These are phyloP conservation scores for Microtus richardsoni DNA, from an alignment of 2,113 vertebrate genomes.

Conservation along the genomic window DNA sequence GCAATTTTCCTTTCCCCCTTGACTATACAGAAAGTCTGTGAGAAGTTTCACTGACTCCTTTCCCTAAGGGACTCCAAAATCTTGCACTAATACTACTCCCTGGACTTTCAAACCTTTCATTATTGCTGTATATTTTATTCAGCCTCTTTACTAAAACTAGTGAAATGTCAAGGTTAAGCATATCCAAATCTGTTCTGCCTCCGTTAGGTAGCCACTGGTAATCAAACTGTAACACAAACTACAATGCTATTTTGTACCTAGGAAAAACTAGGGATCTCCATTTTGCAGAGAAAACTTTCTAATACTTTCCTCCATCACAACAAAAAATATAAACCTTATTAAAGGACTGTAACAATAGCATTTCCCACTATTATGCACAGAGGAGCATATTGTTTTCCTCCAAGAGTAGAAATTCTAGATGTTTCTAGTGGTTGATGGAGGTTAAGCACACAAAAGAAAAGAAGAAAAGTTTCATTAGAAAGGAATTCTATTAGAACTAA, in stretches of 20 bases:
- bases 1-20: not conserved
- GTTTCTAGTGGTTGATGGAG: not conserved
- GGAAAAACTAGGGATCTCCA: not conserved
- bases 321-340: not conserved
- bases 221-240: not conserved
- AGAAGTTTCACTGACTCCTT: not conserved
- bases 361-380: too few relatives aligned
- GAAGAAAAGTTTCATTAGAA: not conserved
- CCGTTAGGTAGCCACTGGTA: too few relatives aligned
- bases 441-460: not conserved
- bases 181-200: not conserved
- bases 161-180: not conserved
- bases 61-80: not conserved
- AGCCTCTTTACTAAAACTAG: not conserved
- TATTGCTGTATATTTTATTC: not conserved
- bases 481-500: not conserved
- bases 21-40: not conserved
- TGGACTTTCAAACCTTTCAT: not conserved
- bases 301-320: not conserved
- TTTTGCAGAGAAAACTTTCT: not conserved
- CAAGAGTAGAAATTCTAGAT: not conserved
- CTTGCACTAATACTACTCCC: not conserved
- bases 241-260: not conserved
- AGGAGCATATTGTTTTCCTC: not conserved
- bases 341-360: not conserved